Conservation (phyloP, 1,140 invertebrate genomes). For the Megathymus violae region DNA sequence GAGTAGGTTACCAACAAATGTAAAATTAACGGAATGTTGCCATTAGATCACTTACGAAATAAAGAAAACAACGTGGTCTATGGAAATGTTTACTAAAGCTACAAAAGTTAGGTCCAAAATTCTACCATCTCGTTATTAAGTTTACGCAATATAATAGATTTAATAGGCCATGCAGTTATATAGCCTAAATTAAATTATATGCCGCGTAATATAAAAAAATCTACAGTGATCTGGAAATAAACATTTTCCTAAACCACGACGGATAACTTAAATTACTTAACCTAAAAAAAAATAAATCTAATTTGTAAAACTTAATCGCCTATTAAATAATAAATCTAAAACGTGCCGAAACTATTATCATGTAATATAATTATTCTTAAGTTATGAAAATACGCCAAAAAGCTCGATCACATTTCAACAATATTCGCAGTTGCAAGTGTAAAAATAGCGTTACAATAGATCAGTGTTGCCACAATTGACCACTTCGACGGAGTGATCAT, state of each 20-base stretch:
- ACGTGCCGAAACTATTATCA: slow-evolving; percentile 48
- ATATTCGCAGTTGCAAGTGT: slow-evolving; percentile 64
- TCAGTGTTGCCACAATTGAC: too few species aligned
- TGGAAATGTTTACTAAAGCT: slow-evolving; percentile 14
- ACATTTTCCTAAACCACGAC: slow-evolving; percentile 41
- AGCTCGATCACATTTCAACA: slow-evolving; percentile 58
- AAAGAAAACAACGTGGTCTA: slow-evolving; percentile 24
- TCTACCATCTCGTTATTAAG: background rate
- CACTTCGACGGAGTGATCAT: slow-evolving; percentile 47
- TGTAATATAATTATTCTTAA: slow-evolving; percentile 49
- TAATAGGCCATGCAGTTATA: background rate
- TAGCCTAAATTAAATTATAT: background rate
- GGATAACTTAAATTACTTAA: slow-evolving; percentile 28
- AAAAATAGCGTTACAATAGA: slow-evolving; percentile 46
- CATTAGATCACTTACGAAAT: slow-evolving; percentile 28
- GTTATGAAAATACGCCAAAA: slow-evolving; percentile 48
- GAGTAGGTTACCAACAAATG: slow-evolving; percentile 66
- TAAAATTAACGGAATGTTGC: slow-evolving; percentile 52
- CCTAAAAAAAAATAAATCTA: slow-evolving; percentile 48
- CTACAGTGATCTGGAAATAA: slow-evolving; percentile 22
- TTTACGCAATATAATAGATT: background rate
- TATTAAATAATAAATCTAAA: slow-evolving; percentile 51
- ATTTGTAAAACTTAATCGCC: slow-evolving; percentile 54
- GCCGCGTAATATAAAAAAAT: too few species aligned
- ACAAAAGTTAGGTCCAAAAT: slow-evolving; percentile 2